These are phyloP conservation scores for Leptogaster cylindrica DNA, from an alignment of 2,888 invertebrate genomes.

Conservation along the genomic window DNA sequence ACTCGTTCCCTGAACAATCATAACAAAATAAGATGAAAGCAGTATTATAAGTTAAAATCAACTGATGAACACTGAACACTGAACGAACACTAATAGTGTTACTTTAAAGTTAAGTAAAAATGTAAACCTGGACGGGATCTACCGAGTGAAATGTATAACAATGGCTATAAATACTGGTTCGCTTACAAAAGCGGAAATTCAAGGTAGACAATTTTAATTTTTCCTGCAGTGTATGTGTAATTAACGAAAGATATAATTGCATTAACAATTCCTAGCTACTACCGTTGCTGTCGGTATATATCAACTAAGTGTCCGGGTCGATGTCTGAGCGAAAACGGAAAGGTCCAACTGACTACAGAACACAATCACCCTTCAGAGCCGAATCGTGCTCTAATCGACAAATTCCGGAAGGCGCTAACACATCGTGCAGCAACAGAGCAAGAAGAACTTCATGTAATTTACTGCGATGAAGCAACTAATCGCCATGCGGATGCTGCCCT, in stretches of 20 bases:
- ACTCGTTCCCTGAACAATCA: too few species aligned
- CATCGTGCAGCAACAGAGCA: constrained; percentile 50
- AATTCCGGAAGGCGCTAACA: constrained; percentile 52
- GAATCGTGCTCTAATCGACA: constrained; percentile 50
- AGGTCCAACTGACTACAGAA: constrained; percentile 48
- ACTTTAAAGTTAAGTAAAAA: too few species aligned
- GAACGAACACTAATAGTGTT: too few species aligned
- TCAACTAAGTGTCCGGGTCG: constrained; percentile 52
- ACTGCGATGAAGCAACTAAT: constrained; percentile 52
- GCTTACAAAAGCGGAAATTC: constrained; percentile 51
- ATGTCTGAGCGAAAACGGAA: constrained; percentile 49
- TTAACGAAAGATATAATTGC: neutral
- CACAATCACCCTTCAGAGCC: constrained; percentile 52
- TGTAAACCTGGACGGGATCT: too few species aligned
- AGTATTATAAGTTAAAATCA: too few species aligned
- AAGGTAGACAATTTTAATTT: constrained; percentile 45
- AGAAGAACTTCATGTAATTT: constrained; percentile 51
- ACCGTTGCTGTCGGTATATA: constrained; percentile 52
- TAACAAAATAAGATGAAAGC: too few species aligned
- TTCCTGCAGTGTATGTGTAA: neutral
- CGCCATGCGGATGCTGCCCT: constrained; percentile 52
- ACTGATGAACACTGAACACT: too few species aligned
- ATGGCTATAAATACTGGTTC: constrained; percentile 53
- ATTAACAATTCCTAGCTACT: too few species aligned
- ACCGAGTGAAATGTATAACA: constrained; percentile 52